Percentiles rank a stretch among this genome's conserved stretches.
Conservation (phyloP, 1,140 invertebrate species). For the Panonychus citri region DNA sequence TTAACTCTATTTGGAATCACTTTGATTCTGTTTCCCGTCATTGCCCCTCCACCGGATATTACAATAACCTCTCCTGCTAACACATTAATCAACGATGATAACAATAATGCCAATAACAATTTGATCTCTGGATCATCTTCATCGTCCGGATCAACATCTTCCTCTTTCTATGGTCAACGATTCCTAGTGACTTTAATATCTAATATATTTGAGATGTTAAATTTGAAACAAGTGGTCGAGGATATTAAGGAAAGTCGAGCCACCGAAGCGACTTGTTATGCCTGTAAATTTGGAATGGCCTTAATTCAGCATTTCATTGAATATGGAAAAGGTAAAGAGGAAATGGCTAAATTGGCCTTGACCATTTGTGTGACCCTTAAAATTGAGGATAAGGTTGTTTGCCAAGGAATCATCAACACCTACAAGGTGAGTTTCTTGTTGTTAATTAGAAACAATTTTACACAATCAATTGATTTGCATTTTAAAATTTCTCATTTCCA, state of each 20-base stretch:
- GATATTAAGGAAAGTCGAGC: constrained; percentile 4
- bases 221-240: constrained; percentile 9
- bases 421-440: constrained; percentile 14
- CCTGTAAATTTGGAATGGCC: constrained; percentile 11
- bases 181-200: constrained; percentile 10
- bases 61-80: too few relatives aligned
- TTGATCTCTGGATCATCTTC: too few relatives aligned
- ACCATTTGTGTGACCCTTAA: constrained; percentile 10
- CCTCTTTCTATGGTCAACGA: background rate
- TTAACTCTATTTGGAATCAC: too few relatives aligned
- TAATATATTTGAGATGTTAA: constrained; percentile 11
- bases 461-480: background rate
- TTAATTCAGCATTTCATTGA: constrained; percentile 11
- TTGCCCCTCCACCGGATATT: too few relatives aligned
- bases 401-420: constrained; percentile 10
- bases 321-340: constrained; percentile 10
- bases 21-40: too few relatives aligned
- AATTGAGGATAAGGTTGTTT: constrained; percentile 11
- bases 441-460: too few relatives aligned
- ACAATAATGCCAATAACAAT: too few relatives aligned
- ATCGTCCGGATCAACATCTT: too few relatives aligned
- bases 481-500: background rate
- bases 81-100: too few relatives aligned
- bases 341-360: constrained; percentile 9
- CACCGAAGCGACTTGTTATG: constrained; percentile 4